Percentiles rank a stretch among this genome's conserved stretches.
These are phyloP conservation scores for Akabosia matsudoensis DNA, from an alignment of 1,140 invertebrate species.

Conservation along the genomic window DNA sequence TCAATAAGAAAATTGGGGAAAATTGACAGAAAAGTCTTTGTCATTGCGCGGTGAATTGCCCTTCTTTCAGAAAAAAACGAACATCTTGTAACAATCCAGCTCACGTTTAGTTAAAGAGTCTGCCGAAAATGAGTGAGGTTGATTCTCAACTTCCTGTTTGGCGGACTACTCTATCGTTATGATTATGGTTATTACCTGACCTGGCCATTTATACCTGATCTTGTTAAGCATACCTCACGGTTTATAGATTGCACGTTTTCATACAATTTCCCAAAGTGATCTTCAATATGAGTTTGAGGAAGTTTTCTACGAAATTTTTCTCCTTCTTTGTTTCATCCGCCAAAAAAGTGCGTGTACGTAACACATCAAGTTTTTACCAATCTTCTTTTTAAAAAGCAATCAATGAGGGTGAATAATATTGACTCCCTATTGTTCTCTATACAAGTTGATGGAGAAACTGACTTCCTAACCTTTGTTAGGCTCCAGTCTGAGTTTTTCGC, in stretches of 20 bases:
- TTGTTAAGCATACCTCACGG: too few species aligned
- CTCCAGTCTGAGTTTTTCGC: too few species aligned
- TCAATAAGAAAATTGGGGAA: constrained; percentile 17
- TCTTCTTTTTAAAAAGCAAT: constrained; percentile 7
- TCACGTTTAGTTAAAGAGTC: too few species aligned
- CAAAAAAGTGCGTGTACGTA: too few species aligned
- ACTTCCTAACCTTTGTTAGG: not conserved
- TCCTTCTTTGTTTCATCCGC: not conserved
- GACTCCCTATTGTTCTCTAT: not conserved
- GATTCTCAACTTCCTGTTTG: constrained; percentile 1
- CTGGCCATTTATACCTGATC: not conserved
- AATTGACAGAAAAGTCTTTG: not conserved
- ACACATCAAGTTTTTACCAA: too few species aligned
- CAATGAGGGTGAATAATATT: not conserved
- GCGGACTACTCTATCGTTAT: not conserved
- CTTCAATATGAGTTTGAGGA: not conserved
- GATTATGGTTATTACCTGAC: not conserved
- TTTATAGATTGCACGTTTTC: too few species aligned
- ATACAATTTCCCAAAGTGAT: not conserved
- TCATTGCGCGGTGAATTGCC: too few species aligned
- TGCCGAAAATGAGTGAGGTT: not conserved
- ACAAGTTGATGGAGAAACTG: not conserved
- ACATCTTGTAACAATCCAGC: too few species aligned
- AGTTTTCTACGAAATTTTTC: not conserved
- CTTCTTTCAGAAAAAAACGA: too few species aligned